Conservation (phyloP, 2,113 vertebrate species). For the Heptranchias perlo region DNA sequence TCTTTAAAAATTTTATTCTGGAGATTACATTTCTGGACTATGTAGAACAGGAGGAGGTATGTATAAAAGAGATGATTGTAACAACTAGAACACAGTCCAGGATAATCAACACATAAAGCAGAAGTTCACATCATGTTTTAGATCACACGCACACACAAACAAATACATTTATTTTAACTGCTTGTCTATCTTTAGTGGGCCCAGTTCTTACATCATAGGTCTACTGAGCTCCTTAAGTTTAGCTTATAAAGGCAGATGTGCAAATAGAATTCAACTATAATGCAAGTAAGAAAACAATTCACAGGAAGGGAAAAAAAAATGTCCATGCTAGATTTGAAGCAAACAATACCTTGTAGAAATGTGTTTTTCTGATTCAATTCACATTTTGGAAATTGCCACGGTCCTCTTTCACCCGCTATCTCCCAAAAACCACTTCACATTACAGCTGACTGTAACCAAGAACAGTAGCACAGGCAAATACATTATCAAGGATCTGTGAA, state of each 20-base stretch:
- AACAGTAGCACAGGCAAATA: constrained; percentile 14
- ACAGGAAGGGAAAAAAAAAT: not conserved
- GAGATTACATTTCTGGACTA: not conserved
- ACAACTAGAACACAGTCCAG: not conserved
- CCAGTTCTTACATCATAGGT: not conserved
- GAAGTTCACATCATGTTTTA: not conserved
- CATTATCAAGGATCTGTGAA: not conserved
- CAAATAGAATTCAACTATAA: not conserved
- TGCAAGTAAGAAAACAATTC: constrained; percentile 7
- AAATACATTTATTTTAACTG: constrained; percentile 25
- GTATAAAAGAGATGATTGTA: not conserved
- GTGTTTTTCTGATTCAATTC: constrained; percentile 36
- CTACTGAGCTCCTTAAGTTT: not conserved
- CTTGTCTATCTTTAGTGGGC: not conserved
- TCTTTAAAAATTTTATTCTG: not conserved
- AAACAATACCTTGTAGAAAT: constrained; percentile 33
- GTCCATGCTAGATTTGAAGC: constrained; percentile 11
- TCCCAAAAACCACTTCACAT: constrained; percentile 37
- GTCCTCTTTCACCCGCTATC: not conserved
- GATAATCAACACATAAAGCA: constrained; percentile 10
- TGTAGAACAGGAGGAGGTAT: not conserved
- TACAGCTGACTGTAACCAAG: constrained; percentile 8
- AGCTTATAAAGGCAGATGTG: constrained; percentile 30
- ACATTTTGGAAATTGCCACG: constrained; percentile 35
- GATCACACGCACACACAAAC: not conserved